phyloP scores from a whole-genome alignment of 2,888 invertebrate species.

The Metallyticus violacea region DNA sequence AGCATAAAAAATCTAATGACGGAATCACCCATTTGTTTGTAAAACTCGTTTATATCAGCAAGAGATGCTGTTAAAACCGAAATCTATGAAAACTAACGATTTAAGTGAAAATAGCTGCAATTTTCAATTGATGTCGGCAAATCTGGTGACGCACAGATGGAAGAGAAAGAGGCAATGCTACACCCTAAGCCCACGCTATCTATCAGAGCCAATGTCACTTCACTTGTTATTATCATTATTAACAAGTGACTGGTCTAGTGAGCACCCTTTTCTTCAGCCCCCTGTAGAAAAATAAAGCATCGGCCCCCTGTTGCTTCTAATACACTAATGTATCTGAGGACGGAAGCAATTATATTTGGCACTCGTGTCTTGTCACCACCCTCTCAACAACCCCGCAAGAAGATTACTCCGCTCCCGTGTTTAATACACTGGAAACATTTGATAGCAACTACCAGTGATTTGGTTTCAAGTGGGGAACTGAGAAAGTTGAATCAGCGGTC shows the following conservation, averaged over 20 bases:
- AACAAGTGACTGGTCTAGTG: conserved; percentile 26
- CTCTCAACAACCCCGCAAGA: neutral
- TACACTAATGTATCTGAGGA: conserved; percentile 24
- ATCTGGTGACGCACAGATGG: neutral
- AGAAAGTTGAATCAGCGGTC: neutral
- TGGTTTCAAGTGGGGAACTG: neutral
- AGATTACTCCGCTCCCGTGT: neutral
- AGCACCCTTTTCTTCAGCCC: neutral
- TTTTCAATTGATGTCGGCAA: no score
- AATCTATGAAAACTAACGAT: no score
- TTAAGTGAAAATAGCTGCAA: no score
- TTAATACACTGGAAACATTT: conserved; percentile 8
- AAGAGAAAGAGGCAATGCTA: neutral
- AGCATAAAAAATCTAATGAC: no score
- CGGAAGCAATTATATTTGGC: conserved; percentile 22
- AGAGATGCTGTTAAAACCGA: no score
- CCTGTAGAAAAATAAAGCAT: neutral
- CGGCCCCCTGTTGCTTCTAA: conserved; percentile 11
- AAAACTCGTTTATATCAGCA: no score
- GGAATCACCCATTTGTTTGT: no score
- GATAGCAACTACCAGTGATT: neutral
- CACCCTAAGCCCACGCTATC: neutral
- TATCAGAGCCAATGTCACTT: neutral
- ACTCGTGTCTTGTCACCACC: neutral
- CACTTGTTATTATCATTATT: conserved; percentile 18